These are phyloP conservation scores for Zootermopsis nevadensis DNA, from an alignment of 2,888 invertebrate genomes.

Conservation along the genomic window DNA sequence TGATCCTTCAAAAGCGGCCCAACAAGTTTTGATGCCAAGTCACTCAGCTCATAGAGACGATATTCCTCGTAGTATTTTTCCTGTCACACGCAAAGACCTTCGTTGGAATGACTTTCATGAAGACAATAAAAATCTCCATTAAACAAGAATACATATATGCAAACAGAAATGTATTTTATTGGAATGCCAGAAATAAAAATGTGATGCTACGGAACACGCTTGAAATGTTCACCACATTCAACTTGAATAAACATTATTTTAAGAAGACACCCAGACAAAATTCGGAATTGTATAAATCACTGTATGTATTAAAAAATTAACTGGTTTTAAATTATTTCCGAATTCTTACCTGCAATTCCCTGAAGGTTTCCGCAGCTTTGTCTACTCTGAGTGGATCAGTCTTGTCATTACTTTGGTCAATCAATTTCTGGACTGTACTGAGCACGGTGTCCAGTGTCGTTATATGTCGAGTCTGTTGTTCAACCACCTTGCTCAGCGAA, in stretches of 20 bases:
- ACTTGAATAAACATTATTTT: not conserved
- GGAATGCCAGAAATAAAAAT: not conserved
- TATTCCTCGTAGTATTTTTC: slow-evolving; percentile 80
- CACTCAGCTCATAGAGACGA: slow-evolving; percentile 83
- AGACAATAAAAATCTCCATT: not conserved
- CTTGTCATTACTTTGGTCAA: slow-evolving; percentile 62
- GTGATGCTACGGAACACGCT: too few species aligned
- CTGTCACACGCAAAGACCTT: slow-evolving; percentile 58
- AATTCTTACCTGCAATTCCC: slow-evolving; percentile 65
- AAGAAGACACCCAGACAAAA: not conserved
- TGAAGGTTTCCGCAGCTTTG: slow-evolving; percentile 70
- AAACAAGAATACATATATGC: not conserved
- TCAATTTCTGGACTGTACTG: slow-evolving; percentile 72
- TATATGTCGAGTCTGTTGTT: slow-evolving; percentile 79
- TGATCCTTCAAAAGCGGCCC: slow-evolving; percentile 84
- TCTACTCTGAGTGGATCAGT: slow-evolving; percentile 68
- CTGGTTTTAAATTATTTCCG: not conserved
- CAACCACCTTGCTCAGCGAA: slow-evolving; percentile 73
- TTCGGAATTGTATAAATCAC: not conserved
- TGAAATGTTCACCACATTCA: too few species aligned
- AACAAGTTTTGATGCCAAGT: slow-evolving; percentile 85
- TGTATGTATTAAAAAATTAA: too few species aligned
- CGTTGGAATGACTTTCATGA: not conserved
- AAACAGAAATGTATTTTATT: too few species aligned
- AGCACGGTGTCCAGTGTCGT: slow-evolving; percentile 78